These are phyloP conservation scores for Pristis pectinata DNA, from an alignment of 2,797 vertebrate species.

Conservation along the genomic window DNA sequence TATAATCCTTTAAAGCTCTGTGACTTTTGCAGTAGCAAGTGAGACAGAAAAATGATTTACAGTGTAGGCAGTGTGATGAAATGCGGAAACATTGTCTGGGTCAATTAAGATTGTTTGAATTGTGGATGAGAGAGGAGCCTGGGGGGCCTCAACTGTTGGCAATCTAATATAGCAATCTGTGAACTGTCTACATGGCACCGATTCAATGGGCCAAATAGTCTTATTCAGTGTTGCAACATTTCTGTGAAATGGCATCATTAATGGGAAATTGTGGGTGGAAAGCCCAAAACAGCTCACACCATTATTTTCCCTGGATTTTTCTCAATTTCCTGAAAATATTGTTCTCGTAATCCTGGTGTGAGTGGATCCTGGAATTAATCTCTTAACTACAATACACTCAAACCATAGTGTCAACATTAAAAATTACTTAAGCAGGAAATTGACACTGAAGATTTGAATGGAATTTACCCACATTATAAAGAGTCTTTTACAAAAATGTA, in stretches of 20 bases:
- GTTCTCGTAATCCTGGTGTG: not conserved
- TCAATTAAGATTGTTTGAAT: too few relatives aligned
- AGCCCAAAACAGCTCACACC: not conserved
- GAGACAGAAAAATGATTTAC: not conserved
- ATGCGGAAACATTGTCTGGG: not conserved
- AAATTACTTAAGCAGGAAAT: not conserved
- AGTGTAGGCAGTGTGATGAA: not conserved
- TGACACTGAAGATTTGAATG: not conserved
- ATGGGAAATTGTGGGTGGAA: not conserved
- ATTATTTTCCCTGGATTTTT: not conserved
- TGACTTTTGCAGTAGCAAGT: too few relatives aligned
- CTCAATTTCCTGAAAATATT: not conserved
- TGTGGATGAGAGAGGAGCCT: too few relatives aligned
- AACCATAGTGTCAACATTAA: not conserved
- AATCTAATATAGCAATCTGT: too few relatives aligned
- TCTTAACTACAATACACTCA: not conserved
- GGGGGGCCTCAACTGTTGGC: too few relatives aligned
- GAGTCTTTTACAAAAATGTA: not conserved
- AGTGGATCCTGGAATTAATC: not conserved
- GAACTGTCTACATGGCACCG: too few relatives aligned
- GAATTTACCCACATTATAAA: not conserved
- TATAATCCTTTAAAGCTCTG: too few relatives aligned
- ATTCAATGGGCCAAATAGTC: too few relatives aligned
- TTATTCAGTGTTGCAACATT: too few relatives aligned
- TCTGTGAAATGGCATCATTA: not conserved